Evolutionary conservation across 2,113 vertebrate genomes (phyloP).

Genomic region (Archilochus colubris): DNA sequence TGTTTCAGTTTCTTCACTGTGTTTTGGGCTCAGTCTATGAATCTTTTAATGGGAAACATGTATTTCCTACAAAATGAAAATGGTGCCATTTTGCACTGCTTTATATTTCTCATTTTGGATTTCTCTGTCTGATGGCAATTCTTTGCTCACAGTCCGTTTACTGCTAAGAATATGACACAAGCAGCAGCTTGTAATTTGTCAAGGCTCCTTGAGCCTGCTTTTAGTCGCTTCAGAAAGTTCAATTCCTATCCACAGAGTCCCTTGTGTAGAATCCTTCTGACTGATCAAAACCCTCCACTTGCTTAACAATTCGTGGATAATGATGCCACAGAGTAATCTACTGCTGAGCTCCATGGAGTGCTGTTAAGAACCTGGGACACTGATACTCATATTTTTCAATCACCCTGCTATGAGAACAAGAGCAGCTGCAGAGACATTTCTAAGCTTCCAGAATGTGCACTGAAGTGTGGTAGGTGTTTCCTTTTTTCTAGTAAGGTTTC

Average conservation of each 20-base stretch:
- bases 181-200: conserved; percentile 22
- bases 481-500: background rate
- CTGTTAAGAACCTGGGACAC: background rate
- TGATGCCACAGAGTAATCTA: background rate
- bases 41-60: background rate
- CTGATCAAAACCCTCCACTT: conserved; percentile 59
- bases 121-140: background rate
- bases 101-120: background rate
- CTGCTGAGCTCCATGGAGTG: background rate
- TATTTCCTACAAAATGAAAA: background rate
- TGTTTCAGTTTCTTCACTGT: background rate
- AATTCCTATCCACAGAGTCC: background rate
- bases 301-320: conserved; percentile 26
- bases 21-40: background rate
- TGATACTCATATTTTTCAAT: background rate
- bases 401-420: background rate
- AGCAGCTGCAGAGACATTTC: background rate
- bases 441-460: background rate
- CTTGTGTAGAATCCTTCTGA: conserved; percentile 11
- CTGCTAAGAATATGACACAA: conserved; percentile 32
- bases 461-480: background rate
- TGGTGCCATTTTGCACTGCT: background rate
- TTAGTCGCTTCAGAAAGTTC: conserved; percentile 58
- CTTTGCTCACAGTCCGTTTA: conserved; percentile 28
- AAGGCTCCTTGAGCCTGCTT: conserved; percentile 45